Evolutionary conservation across 35 echinoderm and acorn worm species (phyloP), one percentile per base, ranked within the genome.

Genomic region (Diadema setosum): DNA sequence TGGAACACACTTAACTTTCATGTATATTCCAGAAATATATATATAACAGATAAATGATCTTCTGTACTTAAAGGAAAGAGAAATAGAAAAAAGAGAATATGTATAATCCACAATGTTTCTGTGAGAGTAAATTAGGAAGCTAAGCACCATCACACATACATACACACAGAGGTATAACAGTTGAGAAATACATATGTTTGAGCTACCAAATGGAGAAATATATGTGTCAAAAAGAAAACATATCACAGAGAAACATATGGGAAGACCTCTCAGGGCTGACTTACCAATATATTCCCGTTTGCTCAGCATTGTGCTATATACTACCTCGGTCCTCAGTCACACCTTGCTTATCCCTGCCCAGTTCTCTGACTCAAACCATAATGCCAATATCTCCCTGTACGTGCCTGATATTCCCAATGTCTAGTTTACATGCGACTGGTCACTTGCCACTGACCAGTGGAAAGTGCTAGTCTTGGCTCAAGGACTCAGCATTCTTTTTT

Each of bases 251-350:
- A 32, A 15, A 67, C 37, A 67, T 32, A 67, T 65, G 21, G 37
- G 63, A 29, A 18, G 37, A 67, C n/a, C n/a, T n/a, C n/a, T n/a
- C n/a, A n/a, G n/a, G n/a, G n/a, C n/a, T n/a, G n/a, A 67, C 63
- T 33, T 67, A 67, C 63, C 63, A 14, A 67, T 67, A 67, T 67
- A 67, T 67, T 67, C 63, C 63, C 63, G 63, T 67, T 67, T 67
- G 63, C 63, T 67, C 8, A 67, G 30, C 63, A 67, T 67, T 26
- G 25, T 11, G n/a, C n/a, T n/a, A n/a, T n/a, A n/a, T 67, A 34
- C 3, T 33, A 67, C 63, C 37, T 67, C 63, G 8, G 37, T 67
- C 3, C 0, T 33, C 27, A 8, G 63, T 67, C 63, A 67, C 63
- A 67, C 63, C 63, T 67, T 34, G 8, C 25, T 67, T 33, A 15